Base-by-base conservation (phyloP, 2,113 vertebrate species). In the Brachirus orientalis region DNA sequence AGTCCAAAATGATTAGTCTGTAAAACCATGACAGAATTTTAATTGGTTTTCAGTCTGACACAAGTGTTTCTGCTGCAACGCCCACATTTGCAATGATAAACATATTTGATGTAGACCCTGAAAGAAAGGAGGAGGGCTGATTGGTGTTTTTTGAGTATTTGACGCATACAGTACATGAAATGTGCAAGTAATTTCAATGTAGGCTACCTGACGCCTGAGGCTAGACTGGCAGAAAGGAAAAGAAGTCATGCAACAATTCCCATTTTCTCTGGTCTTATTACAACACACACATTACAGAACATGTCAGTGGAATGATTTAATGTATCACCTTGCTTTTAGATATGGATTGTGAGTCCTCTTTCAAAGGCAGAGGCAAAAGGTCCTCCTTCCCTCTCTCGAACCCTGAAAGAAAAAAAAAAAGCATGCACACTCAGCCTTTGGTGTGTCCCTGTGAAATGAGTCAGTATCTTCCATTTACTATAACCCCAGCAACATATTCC, bases 271-370 rank as follows among this genome's bases (percentile, higher is more conserved):
- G 2, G 51, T 69, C 63, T 83, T 19, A 59, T 76, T 67, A 60
- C 45, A 61, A 50, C 38, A n/a, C 8, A 1, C 8, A 53, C 43
- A 14, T 8, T 2, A 17, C 28, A 28, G 28, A 28, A 28, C 28
- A 28, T 28, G 6, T 28, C 28, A 28, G 28, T 28, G 28, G 28
- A 28, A 28, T 28, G 28, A 28, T 28, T 3, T 28, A 28, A 3
- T 28, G 52, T 28, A 7, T 92, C 92, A 99, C 97, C 95, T 98
- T 99, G 94, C 97, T 99, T 91, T 99, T 99, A 57, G 96, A 98
- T 90, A 99, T 98, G 66, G 96, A 96, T 74, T 94, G 93, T 13
- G 94, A 83, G 72, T 98, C 97, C 28, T 98, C 97, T 90, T 94
- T 98, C 76, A 87, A 92, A 91, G 95, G 94, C 83, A 88, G 91